Evolutionary conservation across 2,888 invertebrate species (phyloP), one percentile per base, ranked within the genome.

Genomic region (Coremacera marginata): DNA sequence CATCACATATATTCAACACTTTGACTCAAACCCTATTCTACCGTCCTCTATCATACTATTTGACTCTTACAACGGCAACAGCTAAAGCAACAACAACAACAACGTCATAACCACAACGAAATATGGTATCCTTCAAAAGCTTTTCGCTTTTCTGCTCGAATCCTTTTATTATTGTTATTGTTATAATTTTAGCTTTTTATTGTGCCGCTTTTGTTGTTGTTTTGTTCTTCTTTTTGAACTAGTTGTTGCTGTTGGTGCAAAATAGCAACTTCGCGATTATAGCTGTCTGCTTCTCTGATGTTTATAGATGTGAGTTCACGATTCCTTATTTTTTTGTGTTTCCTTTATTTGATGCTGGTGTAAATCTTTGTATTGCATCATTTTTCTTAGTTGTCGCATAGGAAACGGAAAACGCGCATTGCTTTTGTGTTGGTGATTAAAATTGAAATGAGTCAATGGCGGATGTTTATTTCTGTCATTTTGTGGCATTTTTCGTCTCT

Each of bases 391-490:
- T 68, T 27, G 19, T 52, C 63, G 16, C 49, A 70, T 16, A 63
- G 63, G 70, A 52, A 70, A 70, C 51, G 70, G 27, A 49, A 51
- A 51, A 27, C 27, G 70, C 51, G 70, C 27, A 51, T 70, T 70
- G 51, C 70, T 70, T 70, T 51, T 70, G 51, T 70, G 70, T 52
- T 70, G 51, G 70, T 70, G 70, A 51, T 70, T 70, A 70, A 70
- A 70, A 70, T 70, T 70, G 51, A 70, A 70, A 70, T 52, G 51
- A 70, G 25, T 70, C 70, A 51, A 70, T 70, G 70, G 22, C 27
- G 52, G 14, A n/a, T 51, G 49, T 51, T 70, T 70, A 52, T 70
- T 70, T 49, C 51, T 70, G 52, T 70, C 70, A 70, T 70, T 16
- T 22, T 70, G 27, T 52, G 25, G 67, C 14, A 19, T 11, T 5